phyloP scores from a whole-genome alignment of 2,113 vertebrate species.

The Cranoglanis bouderius region DNA sequence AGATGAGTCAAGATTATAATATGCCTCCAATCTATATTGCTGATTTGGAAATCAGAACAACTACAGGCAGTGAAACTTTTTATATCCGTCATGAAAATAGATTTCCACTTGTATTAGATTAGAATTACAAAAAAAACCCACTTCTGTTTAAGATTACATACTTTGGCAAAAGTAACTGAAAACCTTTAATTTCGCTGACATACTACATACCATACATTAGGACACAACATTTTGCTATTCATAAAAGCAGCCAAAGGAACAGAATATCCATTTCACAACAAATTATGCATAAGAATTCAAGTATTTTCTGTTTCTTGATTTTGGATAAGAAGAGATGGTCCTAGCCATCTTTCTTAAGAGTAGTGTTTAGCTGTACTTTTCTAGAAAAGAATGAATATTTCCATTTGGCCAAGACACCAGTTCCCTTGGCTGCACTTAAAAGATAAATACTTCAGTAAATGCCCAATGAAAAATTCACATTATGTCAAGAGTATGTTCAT shows the following conservation, averaged over 20 bases:
- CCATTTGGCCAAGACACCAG: not conserved
- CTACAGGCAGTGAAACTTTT: not conserved
- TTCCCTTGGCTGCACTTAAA: not conserved
- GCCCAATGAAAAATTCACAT: not conserved
- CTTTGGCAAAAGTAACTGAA: not conserved
- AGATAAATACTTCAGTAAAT: not conserved
- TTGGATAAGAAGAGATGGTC: not conserved
- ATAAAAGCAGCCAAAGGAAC: not conserved
- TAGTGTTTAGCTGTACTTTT: not conserved
- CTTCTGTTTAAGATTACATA: not conserved
- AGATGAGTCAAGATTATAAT: constrained; percentile 6
- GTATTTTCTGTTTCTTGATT: not conserved
- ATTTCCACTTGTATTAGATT: not conserved
- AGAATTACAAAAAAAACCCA: not conserved
- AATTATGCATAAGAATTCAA: not conserved
- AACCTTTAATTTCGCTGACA: not conserved
- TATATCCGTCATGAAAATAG: not conserved
- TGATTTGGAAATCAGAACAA: constrained; percentile 18
- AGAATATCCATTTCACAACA: not conserved
- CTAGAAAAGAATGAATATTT: not conserved
- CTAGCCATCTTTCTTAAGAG: not conserved
- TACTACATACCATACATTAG: not conserved
- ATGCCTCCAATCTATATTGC: constrained; percentile 7
- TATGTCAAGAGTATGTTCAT: not conserved
- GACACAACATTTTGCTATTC: not conserved